Evolutionary conservation across 2,113 vertebrate genomes (phyloP).

Genomic region (Eulemur rufifrons): DNA sequence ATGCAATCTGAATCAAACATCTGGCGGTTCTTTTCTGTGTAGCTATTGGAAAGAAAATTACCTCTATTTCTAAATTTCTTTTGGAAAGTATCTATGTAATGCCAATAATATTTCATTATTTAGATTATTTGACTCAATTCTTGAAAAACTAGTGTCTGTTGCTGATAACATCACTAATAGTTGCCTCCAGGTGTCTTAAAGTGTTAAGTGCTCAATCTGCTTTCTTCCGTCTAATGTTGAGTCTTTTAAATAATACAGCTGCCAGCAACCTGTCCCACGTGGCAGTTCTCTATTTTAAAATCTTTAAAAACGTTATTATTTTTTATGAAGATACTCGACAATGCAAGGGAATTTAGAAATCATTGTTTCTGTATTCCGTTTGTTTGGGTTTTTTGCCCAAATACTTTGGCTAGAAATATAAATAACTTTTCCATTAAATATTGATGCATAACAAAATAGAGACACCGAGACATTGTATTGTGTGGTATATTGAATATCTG

Average conservation of each 20-base stretch:
- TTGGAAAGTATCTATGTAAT: background rate
- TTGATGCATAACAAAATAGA: background rate
- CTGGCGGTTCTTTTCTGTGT: background rate
- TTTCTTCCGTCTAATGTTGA: background rate
- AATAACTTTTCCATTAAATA: conserved; percentile 5
- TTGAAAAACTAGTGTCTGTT: background rate
- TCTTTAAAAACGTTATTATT: background rate
- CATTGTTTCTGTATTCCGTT: background rate
- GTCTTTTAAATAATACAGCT: background rate
- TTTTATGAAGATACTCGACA: background rate
- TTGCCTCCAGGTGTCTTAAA: background rate
- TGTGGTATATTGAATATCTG: background rate
- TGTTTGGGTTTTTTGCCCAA: background rate
- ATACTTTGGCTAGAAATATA: background rate
- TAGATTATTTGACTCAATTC: background rate
- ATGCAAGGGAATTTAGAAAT: background rate
- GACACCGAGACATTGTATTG: background rate
- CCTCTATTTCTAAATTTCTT: background rate
- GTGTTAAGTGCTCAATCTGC: background rate
- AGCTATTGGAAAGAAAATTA: background rate
- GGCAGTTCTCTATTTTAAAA: background rate
- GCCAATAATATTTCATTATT: background rate
- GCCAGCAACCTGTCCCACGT: background rate
- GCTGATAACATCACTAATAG: background rate
- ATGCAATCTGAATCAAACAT: accelerated